A percentile compares a stretch with the other conserved stretches of the same genome.
Evolutionary conservation across 1,140 invertebrate genomes (phyloP).

Genomic region (Drosophila sproati): DNA sequence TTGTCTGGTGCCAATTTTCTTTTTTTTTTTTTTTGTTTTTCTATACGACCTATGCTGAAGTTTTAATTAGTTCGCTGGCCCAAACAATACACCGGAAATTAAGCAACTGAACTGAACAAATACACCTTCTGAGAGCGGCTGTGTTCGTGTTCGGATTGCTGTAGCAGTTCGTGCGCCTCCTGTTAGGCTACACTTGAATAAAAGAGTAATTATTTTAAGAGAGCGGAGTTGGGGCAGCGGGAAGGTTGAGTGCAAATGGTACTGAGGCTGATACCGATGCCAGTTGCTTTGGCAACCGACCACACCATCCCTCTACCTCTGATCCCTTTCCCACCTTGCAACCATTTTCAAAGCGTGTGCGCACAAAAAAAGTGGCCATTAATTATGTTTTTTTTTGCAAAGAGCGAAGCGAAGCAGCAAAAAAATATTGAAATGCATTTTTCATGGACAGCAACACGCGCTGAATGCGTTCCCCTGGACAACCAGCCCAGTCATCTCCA

Average conservation of each 20-base stretch:
- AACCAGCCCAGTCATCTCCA: background rate
- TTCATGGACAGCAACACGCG: constrained; percentile 46
- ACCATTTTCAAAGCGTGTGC: background rate
- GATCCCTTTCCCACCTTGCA: constrained; percentile 4
- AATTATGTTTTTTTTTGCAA: constrained; percentile 76
- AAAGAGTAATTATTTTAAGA: constrained; percentile 52
- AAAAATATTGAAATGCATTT: constrained; percentile 78
- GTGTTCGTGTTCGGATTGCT: constrained; percentile 4
- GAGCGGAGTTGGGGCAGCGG: background rate
- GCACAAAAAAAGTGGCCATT: constrained; percentile 41
- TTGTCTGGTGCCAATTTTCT: constrained; percentile 56
- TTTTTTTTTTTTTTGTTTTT: constrained; percentile 54
- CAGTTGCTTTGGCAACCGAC: constrained; percentile 30
- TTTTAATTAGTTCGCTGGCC: constrained; percentile 75
- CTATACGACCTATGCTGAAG: constrained; percentile 57
- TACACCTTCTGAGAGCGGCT: background rate
- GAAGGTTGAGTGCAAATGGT: background rate
- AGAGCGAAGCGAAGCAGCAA: constrained; percentile 38
- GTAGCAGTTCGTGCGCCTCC: constrained; percentile 5
- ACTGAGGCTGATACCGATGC: constrained; percentile 17
- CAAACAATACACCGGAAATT: constrained; percentile 79
- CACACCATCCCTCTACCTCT: constrained; percentile 5
- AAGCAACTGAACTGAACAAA: constrained; percentile 59
- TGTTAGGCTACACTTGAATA: constrained; percentile 36
- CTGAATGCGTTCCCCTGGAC: constrained; percentile 3